Evolutionary conservation across 2,113 vertebrate genomes (phyloP).

Genomic region (Hipposideros armiger): DNA sequence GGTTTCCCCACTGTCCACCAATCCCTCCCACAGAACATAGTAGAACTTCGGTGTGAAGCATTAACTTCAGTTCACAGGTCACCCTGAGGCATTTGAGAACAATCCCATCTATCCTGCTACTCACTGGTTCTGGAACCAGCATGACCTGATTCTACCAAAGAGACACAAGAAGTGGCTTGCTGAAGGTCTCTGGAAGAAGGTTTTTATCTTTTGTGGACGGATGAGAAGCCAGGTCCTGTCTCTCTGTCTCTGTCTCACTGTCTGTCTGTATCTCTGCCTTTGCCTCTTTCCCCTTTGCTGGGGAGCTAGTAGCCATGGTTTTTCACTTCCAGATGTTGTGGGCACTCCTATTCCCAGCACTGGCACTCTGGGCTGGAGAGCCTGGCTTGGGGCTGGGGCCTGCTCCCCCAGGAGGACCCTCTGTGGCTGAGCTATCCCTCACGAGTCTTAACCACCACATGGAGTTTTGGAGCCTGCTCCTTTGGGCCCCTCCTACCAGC

Average conservation of each 20-base stretch:
- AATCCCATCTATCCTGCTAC: background rate
- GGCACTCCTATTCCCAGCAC: no score
- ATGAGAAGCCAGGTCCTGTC: background rate
- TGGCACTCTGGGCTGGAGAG: no score
- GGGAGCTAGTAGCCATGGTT: background rate
- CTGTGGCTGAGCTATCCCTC: no score
- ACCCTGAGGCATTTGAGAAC: background rate
- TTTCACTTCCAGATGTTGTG: no score
- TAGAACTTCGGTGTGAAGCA: background rate
- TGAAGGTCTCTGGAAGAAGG: background rate
- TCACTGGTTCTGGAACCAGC: background rate
- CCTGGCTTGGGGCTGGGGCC: no score
- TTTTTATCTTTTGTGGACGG: background rate
- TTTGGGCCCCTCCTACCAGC: no score
- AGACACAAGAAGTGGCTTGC: background rate
- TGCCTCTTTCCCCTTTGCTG: background rate
- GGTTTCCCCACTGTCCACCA: fast-evolving
- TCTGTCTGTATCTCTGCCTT: background rate
- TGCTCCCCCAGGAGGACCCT: no score
- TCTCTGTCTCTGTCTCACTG: background rate
- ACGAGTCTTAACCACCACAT: no score
- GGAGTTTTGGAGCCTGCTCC: no score
- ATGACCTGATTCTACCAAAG: background rate
- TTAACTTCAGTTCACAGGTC: background rate
- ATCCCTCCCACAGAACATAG: background rate